These are phyloP conservation scores for Scelioninae gen. 1 DNA, from an alignment of 2,888 invertebrate species.

Conservation along the genomic window DNA sequence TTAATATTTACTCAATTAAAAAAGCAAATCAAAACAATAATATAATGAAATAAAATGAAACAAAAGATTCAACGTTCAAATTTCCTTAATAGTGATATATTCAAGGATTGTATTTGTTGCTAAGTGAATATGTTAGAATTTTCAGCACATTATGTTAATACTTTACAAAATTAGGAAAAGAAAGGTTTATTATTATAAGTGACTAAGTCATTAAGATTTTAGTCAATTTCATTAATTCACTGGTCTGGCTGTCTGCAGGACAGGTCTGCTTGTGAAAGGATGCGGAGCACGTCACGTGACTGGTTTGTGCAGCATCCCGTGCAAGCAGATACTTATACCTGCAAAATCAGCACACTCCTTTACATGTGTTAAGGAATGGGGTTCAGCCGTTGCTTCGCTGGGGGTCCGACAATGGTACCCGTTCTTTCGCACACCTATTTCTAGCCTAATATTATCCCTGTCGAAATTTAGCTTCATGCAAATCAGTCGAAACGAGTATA, in stretches of 20 bases:
- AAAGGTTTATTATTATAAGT: no score
- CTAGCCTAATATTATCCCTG: constrained; percentile 72
- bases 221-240: constrained; percentile 32
- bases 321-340: constrained; percentile 56
- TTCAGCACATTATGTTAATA: no score
- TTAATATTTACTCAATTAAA: no score
- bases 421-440: constrained; percentile 73
- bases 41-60: no score
- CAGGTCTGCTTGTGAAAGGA: constrained; percentile 47
- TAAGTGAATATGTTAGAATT: no score
- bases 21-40: no score
- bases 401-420: constrained; percentile 82
- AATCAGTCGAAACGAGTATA: constrained; percentile 79
- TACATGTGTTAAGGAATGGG: constrained; percentile 68
- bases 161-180: no score
- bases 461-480: constrained; percentile 82
- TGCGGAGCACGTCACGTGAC: constrained; percentile 62
- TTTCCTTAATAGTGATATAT: no score
- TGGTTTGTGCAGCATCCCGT: constrained; percentile 57
- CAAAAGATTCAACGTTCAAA: no score
- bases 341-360: constrained; percentile 72
- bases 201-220: no score
- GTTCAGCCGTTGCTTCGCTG: constrained; percentile 79
- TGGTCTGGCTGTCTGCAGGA: constrained; percentile 19
- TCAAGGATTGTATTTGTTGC: no score